Conservation (phyloP, 1,140 invertebrate genomes). For the Manduca sexta region DNA sequence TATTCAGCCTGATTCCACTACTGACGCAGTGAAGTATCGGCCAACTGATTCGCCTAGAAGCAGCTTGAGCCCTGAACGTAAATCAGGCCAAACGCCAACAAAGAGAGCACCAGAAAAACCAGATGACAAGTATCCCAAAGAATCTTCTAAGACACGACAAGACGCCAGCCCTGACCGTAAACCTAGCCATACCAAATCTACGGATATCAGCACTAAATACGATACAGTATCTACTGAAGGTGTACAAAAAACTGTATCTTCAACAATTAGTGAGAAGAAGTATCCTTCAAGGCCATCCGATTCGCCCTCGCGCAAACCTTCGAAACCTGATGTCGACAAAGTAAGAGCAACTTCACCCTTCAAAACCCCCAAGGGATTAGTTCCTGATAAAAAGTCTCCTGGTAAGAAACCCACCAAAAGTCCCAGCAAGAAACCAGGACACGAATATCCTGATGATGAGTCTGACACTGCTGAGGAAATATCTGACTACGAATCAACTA, state of each 20-base stretch:
- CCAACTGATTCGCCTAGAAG: background rate
- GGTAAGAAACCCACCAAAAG: too few species aligned
- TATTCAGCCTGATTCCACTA: background rate
- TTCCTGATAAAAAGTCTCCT: too few species aligned
- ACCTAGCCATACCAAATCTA: conserved; percentile 4
- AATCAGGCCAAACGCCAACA: background rate
- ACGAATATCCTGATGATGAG: too few species aligned
- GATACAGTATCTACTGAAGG: conserved; percentile 8
- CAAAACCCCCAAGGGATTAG: background rate
- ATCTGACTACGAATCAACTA: too few species aligned
- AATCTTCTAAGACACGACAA: background rate
- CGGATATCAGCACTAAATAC: conserved; percentile 4
- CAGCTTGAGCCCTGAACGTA: conserved; percentile 3
- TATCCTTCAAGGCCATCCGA: background rate
- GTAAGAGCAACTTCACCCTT: background rate
- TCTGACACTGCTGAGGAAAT: too few species aligned
- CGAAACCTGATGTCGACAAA: background rate
- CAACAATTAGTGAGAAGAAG: background rate
- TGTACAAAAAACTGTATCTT: background rate
- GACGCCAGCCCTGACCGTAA: conserved; percentile 4
- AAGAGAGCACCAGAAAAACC: background rate
- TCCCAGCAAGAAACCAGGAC: too few species aligned
- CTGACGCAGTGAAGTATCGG: background rate
- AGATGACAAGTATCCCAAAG: conserved; percentile 3
- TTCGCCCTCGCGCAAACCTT: background rate